phyloP scores from a whole-genome alignment of 2,797 vertebrate genomes.

The Sternarchorhynchus goeldii region DNA sequence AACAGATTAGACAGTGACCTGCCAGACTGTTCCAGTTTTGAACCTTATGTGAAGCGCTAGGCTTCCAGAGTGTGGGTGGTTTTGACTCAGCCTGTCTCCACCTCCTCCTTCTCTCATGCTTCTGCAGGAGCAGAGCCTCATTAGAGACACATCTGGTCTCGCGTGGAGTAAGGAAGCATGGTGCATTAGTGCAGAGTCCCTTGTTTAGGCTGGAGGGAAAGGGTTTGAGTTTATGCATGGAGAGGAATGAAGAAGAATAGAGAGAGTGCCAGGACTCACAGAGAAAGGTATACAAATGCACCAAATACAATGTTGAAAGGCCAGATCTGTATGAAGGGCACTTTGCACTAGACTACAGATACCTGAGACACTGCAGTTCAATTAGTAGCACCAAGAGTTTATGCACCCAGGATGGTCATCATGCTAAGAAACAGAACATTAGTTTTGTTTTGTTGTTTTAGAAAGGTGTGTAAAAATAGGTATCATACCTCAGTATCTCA shows the following conservation, averaged over 20 bases:
- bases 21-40: too few species aligned
- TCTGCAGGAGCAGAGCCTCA: slow-evolving; percentile 36
- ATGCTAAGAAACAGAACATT: too few species aligned
- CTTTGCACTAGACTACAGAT: background rate
- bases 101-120: background rate
- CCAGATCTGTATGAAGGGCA: background rate
- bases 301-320: background rate
- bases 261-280: slow-evolving; percentile 47
- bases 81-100: background rate
- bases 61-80: slow-evolving; percentile 2
- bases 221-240: background rate
- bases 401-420: too few species aligned
- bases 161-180: slow-evolving; percentile 18
- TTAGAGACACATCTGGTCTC: slow-evolving; percentile 26
- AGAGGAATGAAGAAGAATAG: slow-evolving; percentile 9
- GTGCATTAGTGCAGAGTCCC: slow-evolving; percentile 12
- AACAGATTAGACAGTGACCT: background rate
- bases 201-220: slow-evolving; percentile 43
- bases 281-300: slow-evolving; percentile 33
- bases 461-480: too few species aligned
- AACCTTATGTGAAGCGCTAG: background rate
- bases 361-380: background rate
- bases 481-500: too few species aligned
- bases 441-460: too few species aligned
- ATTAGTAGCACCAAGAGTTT: background rate